Percentiles rank a stretch among this genome's conserved stretches.
Evolutionary conservation across 2,113 vertebrate species (phyloP).

Genomic region (Crypturellus undulatus): DNA sequence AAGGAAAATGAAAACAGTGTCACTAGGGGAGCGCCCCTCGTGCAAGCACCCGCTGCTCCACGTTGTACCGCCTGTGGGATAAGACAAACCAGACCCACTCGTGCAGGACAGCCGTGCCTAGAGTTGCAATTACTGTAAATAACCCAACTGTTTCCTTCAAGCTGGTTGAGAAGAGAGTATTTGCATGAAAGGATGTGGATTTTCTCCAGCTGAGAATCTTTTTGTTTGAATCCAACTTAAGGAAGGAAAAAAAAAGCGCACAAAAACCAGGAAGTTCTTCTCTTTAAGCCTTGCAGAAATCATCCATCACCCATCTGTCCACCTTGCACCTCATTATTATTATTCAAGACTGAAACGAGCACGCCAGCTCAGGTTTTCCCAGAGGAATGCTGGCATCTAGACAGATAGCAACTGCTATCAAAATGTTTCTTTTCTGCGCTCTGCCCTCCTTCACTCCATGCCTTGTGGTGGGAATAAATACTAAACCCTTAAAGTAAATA

Average conservation of each 20-base stretch:
- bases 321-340: slow-evolving; percentile 68
- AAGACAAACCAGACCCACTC: background rate
- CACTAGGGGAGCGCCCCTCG: background rate
- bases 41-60: background rate
- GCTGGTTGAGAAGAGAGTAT: background rate
- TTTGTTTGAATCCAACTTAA: background rate
- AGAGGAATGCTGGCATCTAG: slow-evolving; percentile 61
- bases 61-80: background rate
- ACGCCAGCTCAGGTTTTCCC: slow-evolving; percentile 51
- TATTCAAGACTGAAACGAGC: slow-evolving; percentile 61
- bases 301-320: slow-evolving; percentile 67
- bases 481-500: slow-evolving; percentile 56
- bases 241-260: too few relatives aligned
- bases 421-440: slow-evolving; percentile 40
- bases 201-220: background rate
- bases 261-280: background rate
- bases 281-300: slow-evolving; percentile 29
- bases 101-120: background rate
- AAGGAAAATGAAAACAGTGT: background rate
- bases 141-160: background rate
- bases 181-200: background rate
- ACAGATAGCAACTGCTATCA: slow-evolving; percentile 46
- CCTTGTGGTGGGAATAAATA: slow-evolving; percentile 26
- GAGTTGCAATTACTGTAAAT: background rate
- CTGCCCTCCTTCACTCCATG: slow-evolving; percentile 22